Base-by-base conservation (phyloP, 2,113 vertebrate genomes). In the Mesocricetus auratus region DNA sequence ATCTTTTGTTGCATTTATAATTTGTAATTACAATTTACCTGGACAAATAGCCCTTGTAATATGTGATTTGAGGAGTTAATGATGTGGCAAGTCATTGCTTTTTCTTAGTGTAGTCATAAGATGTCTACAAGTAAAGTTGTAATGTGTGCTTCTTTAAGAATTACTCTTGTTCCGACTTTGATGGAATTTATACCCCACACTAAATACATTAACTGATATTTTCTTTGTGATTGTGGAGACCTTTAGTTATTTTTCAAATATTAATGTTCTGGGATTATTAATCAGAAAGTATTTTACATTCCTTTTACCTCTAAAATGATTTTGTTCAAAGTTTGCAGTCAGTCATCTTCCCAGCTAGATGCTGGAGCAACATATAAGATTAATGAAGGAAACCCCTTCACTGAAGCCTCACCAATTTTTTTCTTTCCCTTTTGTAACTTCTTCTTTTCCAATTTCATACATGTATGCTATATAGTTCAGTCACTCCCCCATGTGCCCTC, bases 281-380 rank as follows among this genome's bases (percentile, higher is more conserved):
- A 90, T 92, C 3, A 62, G 19, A 2, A 68, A 89, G 21, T 77
- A 58, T 69, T 95, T 42, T 97, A 29, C 21, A 88, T 56, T 92
- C n/a, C 56, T 91, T 93, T 97, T 12, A 92, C 31, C 74, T 88
- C 29, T 89, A 56, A 96, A 95, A 74, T 33, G 29, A 64, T 45
- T 64, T 89, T 89, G 42, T 69, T 87, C 42, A 31, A 95, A 36
- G 31, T 90, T 83, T 96, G 5, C 74, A 89, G 77, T 36, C 86
- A 47, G 17, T 73, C 45, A 47, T 83, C 31, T 71, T 94, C 33
- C 68, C 31, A 62, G 64, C 9, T 89, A 58, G 21, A 39, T 86
- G 86, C 39, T 82, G 19, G 91, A 96, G 45, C 45, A 71, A 81
- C 33, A 91, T 26, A 33, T 36, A 74, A 85, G 42, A 60, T 60